Conservation (phyloP, 1,140 invertebrate genomes). For the Pseudomyrmex cubaensis region DNA sequence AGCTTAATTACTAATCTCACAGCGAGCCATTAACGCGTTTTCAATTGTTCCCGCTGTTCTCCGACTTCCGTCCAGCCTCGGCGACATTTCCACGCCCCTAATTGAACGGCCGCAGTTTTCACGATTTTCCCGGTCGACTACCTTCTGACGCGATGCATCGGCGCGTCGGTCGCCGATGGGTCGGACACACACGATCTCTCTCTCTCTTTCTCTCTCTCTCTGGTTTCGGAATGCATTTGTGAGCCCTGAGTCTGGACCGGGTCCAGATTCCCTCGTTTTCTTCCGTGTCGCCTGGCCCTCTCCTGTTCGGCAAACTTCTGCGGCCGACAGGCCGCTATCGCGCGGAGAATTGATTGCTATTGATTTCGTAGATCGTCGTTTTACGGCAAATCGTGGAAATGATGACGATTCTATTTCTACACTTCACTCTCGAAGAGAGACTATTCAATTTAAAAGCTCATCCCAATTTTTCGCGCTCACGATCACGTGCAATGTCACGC, state of each 20-base stretch:
- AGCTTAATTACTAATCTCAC: slow-evolving; percentile 53
- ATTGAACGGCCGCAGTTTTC: slow-evolving; percentile 46
- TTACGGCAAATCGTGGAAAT: slow-evolving; percentile 30
- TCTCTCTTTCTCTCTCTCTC: slow-evolving; percentile 1
- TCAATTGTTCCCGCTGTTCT: slow-evolving; percentile 46
- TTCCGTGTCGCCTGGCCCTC: slow-evolving; percentile 48
- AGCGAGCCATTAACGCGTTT: slow-evolving; percentile 53
- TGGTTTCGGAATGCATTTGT: slow-evolving; percentile 48
- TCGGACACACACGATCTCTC: not conserved
- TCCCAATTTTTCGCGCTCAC: too few relatives aligned
- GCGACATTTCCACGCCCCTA: slow-evolving; percentile 22
- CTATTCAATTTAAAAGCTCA: not conserved
- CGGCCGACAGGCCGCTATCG: slow-evolving; percentile 51
- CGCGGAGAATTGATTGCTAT: slow-evolving; percentile 62
- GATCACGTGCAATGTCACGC: too few relatives aligned
- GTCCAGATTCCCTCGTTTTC: slow-evolving; percentile 63
- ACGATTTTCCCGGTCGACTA: slow-evolving; percentile 39
- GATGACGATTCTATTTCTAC: slow-evolving; percentile 31
- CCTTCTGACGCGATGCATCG: slow-evolving; percentile 33
- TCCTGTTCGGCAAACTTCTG: slow-evolving; percentile 33
- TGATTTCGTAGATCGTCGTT: slow-evolving; percentile 58
- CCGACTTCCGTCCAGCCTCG: not conserved
- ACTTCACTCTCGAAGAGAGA: not conserved
- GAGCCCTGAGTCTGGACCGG: slow-evolving; percentile 41
- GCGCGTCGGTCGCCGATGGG: slow-evolving; percentile 21